Base-by-base conservation (phyloP, 2,888 invertebrate species). In the Drosophila testacea region DNA sequence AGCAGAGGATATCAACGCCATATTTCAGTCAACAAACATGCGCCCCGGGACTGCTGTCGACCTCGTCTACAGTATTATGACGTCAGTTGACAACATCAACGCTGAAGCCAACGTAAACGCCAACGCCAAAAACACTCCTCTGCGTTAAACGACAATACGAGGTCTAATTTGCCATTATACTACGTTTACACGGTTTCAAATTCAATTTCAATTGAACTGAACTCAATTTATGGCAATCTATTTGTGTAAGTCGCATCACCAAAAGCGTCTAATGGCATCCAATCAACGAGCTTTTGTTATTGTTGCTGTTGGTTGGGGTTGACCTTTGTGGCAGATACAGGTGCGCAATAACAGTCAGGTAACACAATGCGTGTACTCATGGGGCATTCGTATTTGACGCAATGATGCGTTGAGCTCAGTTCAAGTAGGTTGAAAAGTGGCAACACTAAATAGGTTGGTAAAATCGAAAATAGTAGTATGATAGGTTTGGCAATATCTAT, bases 161-260 rank as follows among this genome's bases (percentile, higher is more conserved):
- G 65, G 69, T 86, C 81, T 83, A 83, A 83, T 83, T 82, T 81
- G 59, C 44, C 71, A 77, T 86, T 83, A 79, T 83, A 57, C 41
- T 48, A 42, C 51, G 55, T 36, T 46, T 34, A 44, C 55, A 42
- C 51, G 57, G 68, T 67, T 68, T 70, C 51, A 57, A 77, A 77
- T 81, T 68, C 66, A 77, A 57, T 57, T 56, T 47, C 28, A 57
- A 77, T 69, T 67, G 61, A 73, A 83, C 60, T 75, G 44, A 66
- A 57, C 64, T 69, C 75, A 50, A 71, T 73, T 65, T 59, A 46
- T 59, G 52, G 41, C 55, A 41, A 76, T 68, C 67, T 68, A 52
- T 62, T 28, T 61, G 39, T 63, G 34, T 41, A 30, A 27, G 41
- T 34, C 36, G 22, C 46, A 47, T 30, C 44, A 55, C 52, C 52